Evolutionary conservation across 2,888 invertebrate genomes (phyloP), one percentile per base, ranked within the genome.

Genomic region (Tiphia femorata): DNA sequence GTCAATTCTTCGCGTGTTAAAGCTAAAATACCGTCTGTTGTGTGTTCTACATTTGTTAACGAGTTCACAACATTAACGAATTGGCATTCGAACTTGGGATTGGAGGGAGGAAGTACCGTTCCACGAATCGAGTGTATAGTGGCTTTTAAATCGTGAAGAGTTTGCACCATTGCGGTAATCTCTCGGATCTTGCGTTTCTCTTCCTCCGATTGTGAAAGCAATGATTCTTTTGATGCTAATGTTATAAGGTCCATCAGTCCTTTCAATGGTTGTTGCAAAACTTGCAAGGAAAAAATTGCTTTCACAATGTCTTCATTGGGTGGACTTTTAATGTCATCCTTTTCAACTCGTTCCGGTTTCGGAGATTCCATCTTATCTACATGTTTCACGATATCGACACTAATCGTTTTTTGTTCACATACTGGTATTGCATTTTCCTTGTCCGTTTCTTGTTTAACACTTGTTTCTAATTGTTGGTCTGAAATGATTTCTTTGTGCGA

Each of bases 101-200:
- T 29, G 2, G 53, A 38, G 8, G 56, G 53, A 29, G 58, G 19
- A 6, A 38, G 25, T 6, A 43, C 17, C 1, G 37, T 41, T 1
- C 30, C 49, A 10, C 20, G 40, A 23, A 70, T 46, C 3, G 66
- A 61, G 5, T 27, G 6, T 8, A 17, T 54, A 0, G 62, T 70
- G 2, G 58, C 64, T 44, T 52, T 61, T 14, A 70, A 35, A 37
- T 70, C 70, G 16, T 68, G 29, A 3, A 70, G 49, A 8, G 62
- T 64, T 50, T 69, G 70, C 21, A 64, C 47, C 20, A 69, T 40
- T 0, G 64, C 60, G 12, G 59, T 72, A 16, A 62, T 10, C 44
- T 62, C 67, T 38, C 57, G 62, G 25, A 60, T 43, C 25, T 58
- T 65, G 25, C 56, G 58, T 8, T 56, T 67, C 4, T 69, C 58